Evolutionary conservation across 2,888 invertebrate genomes (phyloP), one percentile per base, ranked within the genome.

Genomic region (Chelonus formosanus): DNA sequence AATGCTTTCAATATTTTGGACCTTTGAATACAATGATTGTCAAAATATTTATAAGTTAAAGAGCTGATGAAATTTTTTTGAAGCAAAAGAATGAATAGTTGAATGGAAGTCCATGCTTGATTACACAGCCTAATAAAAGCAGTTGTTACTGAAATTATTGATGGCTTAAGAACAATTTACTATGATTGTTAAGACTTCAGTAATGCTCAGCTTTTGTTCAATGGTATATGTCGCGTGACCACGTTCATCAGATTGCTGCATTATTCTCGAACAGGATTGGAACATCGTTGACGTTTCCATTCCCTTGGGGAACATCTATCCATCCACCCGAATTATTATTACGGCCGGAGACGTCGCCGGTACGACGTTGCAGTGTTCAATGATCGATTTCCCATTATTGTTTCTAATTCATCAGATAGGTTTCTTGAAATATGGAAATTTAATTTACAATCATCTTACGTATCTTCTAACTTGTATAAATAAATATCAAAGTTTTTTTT

Each of bases 161-260:
- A 40, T 40, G 40, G 6, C 40, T 40, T 3, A 5, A 40, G 6
- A 40, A 40, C 40, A 40, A 6, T 40, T 40, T 40, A 40, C 1
- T 40, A 6, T 4, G 40, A 40, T 40, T 40, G 40, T 40, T 1
- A 40, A 40, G 52, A 32, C 31, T 31, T 32, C 8, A 32, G 7
- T 32, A 34, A 32, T 52, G 31, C 34, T 32, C 34, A 34, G 54
- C 32, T 40, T 47, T 60, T 32, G 31, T 20, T 31, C 40, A 31
- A 40, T 10, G 35, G 47, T 47, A 63, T 63, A 57, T 58, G 57
- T 67, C 53, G 67, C 62, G 62, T 67, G 58, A 67, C 62, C 61
- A 58, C 66, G 62, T 67, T 58, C 66, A 67, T 58, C 66, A 62
- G 62, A 67, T 67, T 67, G 66, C 53, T 44, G 36, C 57, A 63